phyloP scores from a whole-genome alignment of 2,797 vertebrate species.

The Pseudochaenichthys georgianus region DNA sequence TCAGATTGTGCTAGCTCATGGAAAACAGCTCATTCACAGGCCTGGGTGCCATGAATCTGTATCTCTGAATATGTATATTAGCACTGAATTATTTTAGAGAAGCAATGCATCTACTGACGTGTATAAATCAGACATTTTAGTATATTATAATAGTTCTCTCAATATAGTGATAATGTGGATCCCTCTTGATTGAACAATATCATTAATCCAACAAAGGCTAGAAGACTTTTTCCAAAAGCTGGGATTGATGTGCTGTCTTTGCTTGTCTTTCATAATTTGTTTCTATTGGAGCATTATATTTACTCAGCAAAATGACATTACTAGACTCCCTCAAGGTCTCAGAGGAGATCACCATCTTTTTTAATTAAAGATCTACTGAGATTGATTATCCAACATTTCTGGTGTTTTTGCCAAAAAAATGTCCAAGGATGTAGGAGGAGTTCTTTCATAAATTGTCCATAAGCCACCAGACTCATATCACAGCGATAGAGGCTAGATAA shows the following conservation, averaged over 20 bases:
- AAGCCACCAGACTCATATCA: neutral
- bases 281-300: slow-evolving; percentile 21
- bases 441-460: slow-evolving; percentile 2
- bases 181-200: neutral
- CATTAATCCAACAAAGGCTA: slow-evolving; percentile 46
- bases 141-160: neutral
- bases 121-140: neutral
- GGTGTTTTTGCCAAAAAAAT: slow-evolving; percentile 11
- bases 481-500: neutral
- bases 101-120: neutral
- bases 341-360: slow-evolving; percentile 16
- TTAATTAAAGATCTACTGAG: slow-evolving; percentile 31
- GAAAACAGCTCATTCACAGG: slow-evolving; percentile 3
- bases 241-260: slow-evolving; percentile 41
- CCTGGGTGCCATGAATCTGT: slow-evolving; percentile 7
- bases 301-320: slow-evolving; percentile 28
- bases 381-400: slow-evolving; percentile 13
- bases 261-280: slow-evolving; percentile 11
- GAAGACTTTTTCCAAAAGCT: slow-evolving; percentile 33
- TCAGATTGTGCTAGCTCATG: slow-evolving; percentile 23
- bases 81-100: neutral
- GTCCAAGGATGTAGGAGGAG: neutral
- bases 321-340: slow-evolving; percentile 13
- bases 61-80: slow-evolving; percentile 2
- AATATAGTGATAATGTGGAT: slow-evolving; percentile 2